These are phyloP conservation scores for Heliconius ismenius DNA, from an alignment of 2,888 invertebrate genomes.

Conservation along the genomic window DNA sequence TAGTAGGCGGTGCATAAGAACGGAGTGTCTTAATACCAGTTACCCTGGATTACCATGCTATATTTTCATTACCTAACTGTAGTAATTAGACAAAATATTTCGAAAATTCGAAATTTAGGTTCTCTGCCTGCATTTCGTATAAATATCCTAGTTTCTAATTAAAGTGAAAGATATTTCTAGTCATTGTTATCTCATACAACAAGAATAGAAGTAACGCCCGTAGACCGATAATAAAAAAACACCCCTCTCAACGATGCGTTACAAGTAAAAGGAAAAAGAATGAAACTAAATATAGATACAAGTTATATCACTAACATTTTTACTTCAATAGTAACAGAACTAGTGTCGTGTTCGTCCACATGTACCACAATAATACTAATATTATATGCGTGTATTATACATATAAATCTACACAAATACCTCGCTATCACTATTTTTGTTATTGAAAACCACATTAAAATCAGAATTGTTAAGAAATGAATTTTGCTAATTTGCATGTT, in stretches of 20 bases:
- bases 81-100: too few relatives aligned
- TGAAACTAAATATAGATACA: not conserved
- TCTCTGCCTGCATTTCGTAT: not conserved
- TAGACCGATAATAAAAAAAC: conserved; percentile 13
- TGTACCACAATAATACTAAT: too few relatives aligned
- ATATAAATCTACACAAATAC: not conserved
- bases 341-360: not conserved
- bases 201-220: not conserved
- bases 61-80: too few relatives aligned
- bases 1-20: too few relatives aligned
- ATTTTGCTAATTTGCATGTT: too few relatives aligned
- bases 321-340: not conserved
- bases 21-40: not conserved
- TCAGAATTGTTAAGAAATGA: too few relatives aligned
- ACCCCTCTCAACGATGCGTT: conserved; percentile 22
- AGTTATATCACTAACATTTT: not conserved
- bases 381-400: too few relatives aligned
- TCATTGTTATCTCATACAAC: not conserved
- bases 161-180: not conserved
- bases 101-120: too few relatives aligned
- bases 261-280: conserved; percentile 2
- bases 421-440: too few relatives aligned
- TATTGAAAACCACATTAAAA: too few relatives aligned
- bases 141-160: not conserved
- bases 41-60: too few relatives aligned